phyloP scores from a whole-genome alignment of 53 echinoderm and acorn worm genomes.

The Apostichopus leukothele region DNA sequence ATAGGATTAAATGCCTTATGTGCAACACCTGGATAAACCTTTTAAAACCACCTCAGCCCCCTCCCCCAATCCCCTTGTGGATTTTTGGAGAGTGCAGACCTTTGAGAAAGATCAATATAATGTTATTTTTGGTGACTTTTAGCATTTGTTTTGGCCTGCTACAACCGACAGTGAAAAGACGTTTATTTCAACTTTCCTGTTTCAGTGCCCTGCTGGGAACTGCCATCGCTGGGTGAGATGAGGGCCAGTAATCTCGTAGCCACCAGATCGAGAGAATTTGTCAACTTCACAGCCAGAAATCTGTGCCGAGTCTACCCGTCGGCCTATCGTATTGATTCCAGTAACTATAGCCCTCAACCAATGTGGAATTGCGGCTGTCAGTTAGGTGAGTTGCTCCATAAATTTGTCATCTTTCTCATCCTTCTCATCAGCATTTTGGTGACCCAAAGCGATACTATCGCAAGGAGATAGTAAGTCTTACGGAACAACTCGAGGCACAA shows the following conservation, averaged over 20 bases:
- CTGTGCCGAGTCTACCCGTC: conserved; percentile 93
- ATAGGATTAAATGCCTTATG: too few relatives aligned
- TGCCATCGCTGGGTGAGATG: conserved; percentile 96
- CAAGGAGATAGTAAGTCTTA: background rate
- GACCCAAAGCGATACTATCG: background rate
- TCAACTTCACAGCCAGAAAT: conserved; percentile 75
- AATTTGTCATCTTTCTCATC: background rate
- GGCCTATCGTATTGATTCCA: conserved; percentile 96
- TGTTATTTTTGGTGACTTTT: too few relatives aligned
- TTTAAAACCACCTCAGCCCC: too few relatives aligned
- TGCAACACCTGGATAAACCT: too few relatives aligned
- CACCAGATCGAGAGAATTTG: conserved; percentile 81
- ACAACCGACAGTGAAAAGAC: too few relatives aligned
- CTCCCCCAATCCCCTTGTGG: too few relatives aligned
- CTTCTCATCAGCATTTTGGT: background rate
- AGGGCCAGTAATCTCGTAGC: conserved; percentile 84
- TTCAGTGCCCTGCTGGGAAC: conserved; percentile 92
- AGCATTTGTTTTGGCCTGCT: too few relatives aligned
- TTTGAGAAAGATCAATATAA: too few relatives aligned
- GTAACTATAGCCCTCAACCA: conserved; percentile 94
- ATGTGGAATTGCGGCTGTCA: conserved; percentile 99
- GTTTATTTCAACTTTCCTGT: background rate
- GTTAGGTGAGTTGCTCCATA: conserved; percentile 63
- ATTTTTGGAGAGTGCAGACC: too few relatives aligned
- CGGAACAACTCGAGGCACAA: too few relatives aligned